Base-by-base conservation (phyloP, 2,888 invertebrate genomes). In the Linnaemya vulpina region DNA sequence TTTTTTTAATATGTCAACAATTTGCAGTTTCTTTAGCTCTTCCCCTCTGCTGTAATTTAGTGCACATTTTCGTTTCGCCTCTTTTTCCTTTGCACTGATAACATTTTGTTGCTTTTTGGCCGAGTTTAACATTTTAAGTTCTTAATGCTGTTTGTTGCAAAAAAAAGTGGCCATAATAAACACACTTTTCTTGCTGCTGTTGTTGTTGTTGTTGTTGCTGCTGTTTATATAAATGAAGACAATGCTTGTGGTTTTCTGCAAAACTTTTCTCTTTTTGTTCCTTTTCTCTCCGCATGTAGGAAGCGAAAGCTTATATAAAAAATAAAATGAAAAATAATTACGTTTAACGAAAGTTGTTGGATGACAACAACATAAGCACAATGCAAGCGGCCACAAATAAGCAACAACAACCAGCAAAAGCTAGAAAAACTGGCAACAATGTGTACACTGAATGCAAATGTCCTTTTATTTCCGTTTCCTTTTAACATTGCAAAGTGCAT, bases 381-480 rank as follows among this genome's bases (percentile, higher is more conserved):
- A 17, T 17, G 60, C 38, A 58, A 67, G 74, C 51, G 38, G 40
- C 40, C 67, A 67, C 25, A 74, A 65, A 74, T 67, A 60, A 49
- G n/a, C n/a, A n/a, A n/a, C n/a, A n/a, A n/a, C n/a, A n/a, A 65
- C 25, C 63, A 65, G 13, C 11, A 60, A 51, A 51, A 49, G 1
- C 15, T 30, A 43, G 40, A 71, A 71, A 55, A 65, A 38, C n/a
- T 58, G 55, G 15, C 35, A 70, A 73, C 30, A 77, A 75, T 62
- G 53, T 70, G 49, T 62, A 74, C 49, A 81, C 68, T 75, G 68
- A 78, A 85, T 85, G 84, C 81, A 85, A 85, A 85, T 85, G 77
- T 70, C 77, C 78, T 81, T 73, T 85, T 85, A 63, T 85, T 81
- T 85, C 84, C 84, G 84, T 74, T 85, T 85, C 81, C 81, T 81